Base-by-base conservation (phyloP, 1,140 invertebrate species). In the Aricia agestis region DNA sequence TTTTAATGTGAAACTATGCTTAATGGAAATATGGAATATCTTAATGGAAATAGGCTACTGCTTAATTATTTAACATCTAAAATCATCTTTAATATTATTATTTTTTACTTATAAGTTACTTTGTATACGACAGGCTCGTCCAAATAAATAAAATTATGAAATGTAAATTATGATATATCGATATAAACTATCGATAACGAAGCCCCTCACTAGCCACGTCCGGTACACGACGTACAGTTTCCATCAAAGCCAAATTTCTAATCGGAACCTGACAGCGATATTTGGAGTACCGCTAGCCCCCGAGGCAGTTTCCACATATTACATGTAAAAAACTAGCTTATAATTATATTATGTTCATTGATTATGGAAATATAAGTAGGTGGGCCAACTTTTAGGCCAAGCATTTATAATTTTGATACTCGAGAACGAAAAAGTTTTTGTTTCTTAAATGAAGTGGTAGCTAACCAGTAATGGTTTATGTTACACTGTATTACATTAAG, bases 251-350 rank as follows among this genome's bases (percentile, higher is more conserved):
- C 70, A 72, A 80, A 78, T 82, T 80, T 82, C 77, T 82, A 81
- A 83, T 83, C 76, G 76, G 68, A 79, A 73, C 78, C 76, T 80
- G 78, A 79, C 80, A 79, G 67, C 72, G 74, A 78, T 77, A 84
- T 82, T 76, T 81, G 69, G 80, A 81, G 76, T 85, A 85, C 83
- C 80, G 80, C 80, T 81, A 81, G 41, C 57, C 79, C 83, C 79
- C 13, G 59, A 13, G 78, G 81, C 76, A 25, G 25, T 63, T 63
- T 63, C 59, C 61, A 70, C 59, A 41, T 63, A 63, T 25, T 19
- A 25, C 59, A 11, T 63, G 19, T 63, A 63, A 63, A 59, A 63
- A 63, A 63, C 59, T 63, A 63, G 59, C 59, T 19, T 52, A 52
- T 52, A 52, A 52, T 52, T 52, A 52, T 52, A 52, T 52, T 52